phyloP scores from a whole-genome alignment of 1,140 invertebrate species.

The Chrysopa pallens region DNA sequence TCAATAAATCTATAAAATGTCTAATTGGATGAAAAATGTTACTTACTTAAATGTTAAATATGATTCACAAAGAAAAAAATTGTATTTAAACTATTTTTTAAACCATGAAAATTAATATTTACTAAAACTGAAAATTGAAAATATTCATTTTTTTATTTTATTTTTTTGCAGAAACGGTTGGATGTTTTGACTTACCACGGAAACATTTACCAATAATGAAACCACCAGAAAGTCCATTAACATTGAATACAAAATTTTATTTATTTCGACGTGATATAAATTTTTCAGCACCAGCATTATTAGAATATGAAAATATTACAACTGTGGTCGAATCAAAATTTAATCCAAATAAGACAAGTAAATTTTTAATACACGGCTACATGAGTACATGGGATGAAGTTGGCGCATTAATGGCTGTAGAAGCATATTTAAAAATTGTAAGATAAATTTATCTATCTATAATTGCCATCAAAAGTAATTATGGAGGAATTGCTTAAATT shows the following conservation, averaged over 20 bases:
- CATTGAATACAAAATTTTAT: slow-evolving; percentile 32
- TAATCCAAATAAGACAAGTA: slow-evolving; percentile 25
- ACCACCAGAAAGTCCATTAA: slow-evolving; percentile 16
- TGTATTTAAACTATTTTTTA: no score
- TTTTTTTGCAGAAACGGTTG: slow-evolving; percentile 14
- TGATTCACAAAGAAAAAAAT: no score
- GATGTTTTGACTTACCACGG: slow-evolving; percentile 20
- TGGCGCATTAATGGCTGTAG: slow-evolving; percentile 11
- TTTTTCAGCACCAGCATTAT: slow-evolving; percentile 15
- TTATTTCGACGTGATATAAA: slow-evolving; percentile 30
- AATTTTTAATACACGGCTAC: slow-evolving; percentile 39
- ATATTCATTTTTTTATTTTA: no score
- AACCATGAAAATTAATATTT: no score
- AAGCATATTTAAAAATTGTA: slow-evolving; percentile 20
- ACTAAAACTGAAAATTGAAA: no score
- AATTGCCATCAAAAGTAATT: neutral
- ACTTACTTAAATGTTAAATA: no score
- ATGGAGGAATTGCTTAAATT: neutral
- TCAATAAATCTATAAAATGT: no score
- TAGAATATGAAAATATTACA: slow-evolving; percentile 23
- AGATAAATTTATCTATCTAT: slow-evolving; percentile 7
- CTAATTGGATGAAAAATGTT: no score
- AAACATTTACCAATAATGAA: slow-evolving; percentile 18
- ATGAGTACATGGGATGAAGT: slow-evolving; percentile 19
- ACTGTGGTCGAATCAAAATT: slow-evolving; percentile 31